Evolutionary conservation across 2,113 vertebrate genomes (phyloP).

Genomic region (Leucopsar rothschildi): DNA sequence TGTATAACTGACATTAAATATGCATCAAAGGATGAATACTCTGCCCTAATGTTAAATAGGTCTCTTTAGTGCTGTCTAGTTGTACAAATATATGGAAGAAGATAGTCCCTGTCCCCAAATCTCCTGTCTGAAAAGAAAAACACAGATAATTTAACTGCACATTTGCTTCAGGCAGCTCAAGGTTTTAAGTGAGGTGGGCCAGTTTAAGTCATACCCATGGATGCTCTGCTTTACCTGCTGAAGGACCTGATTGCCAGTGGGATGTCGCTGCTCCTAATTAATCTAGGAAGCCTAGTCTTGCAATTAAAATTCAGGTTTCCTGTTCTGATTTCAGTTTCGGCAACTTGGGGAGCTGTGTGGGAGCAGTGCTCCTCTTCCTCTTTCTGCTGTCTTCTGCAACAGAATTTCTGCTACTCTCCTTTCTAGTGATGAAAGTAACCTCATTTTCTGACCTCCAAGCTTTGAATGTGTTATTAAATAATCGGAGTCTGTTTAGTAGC

Average conservation of each 20-base stretch:
- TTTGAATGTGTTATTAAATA: background rate
- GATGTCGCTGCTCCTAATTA: background rate
- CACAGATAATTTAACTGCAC: background rate
- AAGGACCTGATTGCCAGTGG: background rate
- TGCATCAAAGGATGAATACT: constrained; percentile 9
- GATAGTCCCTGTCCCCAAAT: background rate
- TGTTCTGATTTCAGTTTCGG: background rate
- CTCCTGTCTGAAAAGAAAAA: background rate
- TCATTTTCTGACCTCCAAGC: background rate
- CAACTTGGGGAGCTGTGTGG: background rate
- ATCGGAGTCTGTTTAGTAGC: background rate
- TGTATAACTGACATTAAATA: constrained; percentile 25
- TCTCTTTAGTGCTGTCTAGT: background rate
- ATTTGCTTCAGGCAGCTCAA: background rate
- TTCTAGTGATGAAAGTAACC: background rate
- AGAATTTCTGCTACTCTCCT: background rate
- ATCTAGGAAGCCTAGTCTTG: background rate
- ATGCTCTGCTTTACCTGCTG: background rate
- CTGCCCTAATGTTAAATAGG: background rate
- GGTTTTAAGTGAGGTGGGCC: background rate
- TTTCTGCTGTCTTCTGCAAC: background rate
- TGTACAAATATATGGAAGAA: background rate
- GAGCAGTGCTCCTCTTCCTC: background rate
- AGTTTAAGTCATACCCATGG: background rate
- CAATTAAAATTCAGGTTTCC: background rate